Evolutionary conservation across 2,797 vertebrate species (phyloP), one percentile per base, ranked within the genome.

Genomic region (Sebastes steindachneri): DNA sequence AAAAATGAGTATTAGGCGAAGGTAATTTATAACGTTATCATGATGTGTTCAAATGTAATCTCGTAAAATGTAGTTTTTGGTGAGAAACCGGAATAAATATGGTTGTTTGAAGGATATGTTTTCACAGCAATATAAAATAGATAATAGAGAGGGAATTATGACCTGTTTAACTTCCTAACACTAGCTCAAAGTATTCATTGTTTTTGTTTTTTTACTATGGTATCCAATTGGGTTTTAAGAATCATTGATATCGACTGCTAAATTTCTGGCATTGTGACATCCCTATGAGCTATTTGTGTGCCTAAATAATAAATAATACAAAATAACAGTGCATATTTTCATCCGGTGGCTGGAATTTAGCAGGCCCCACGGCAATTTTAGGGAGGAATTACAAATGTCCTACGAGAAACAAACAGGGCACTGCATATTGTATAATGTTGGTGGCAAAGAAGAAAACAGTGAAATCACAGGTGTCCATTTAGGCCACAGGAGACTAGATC

Each of bases 381-480:
- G 68, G 17, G n/a, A 51, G 35, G 28, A 53, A 67, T 83, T 75
- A 57, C 8, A 68, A 77, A 87, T 65, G 45, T 80, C 75, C 45
- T 31, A 3, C 2, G 21, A 68, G 70, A 85, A 21, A 54, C 33
- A 45, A 68, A 75, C 12, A 77, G 71, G 53, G 57, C 63, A 51
- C 21, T 45, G 68, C 11, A 48, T 29, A 68, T 63, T 12, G 31
- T 51, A 53, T 54, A 63, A 7, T 73, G 55, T 55, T 60, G 12
- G 31, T 60, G 35, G 29, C 10, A 51, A 54, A 75, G 54, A 80
- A 3, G 21, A 79, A 73, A 29, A 63, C 35, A 68, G 19, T 72
- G n/a, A 57, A 80, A 85, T 88, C 83, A 58, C 75, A 87, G 82
- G 77, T 75, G 73, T 70, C 75, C 62, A 70, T 83, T 66, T 64